These are phyloP conservation scores for Platycercus adscitus DNA, from an alignment of 2,113 vertebrate species.

Conservation along the genomic window DNA sequence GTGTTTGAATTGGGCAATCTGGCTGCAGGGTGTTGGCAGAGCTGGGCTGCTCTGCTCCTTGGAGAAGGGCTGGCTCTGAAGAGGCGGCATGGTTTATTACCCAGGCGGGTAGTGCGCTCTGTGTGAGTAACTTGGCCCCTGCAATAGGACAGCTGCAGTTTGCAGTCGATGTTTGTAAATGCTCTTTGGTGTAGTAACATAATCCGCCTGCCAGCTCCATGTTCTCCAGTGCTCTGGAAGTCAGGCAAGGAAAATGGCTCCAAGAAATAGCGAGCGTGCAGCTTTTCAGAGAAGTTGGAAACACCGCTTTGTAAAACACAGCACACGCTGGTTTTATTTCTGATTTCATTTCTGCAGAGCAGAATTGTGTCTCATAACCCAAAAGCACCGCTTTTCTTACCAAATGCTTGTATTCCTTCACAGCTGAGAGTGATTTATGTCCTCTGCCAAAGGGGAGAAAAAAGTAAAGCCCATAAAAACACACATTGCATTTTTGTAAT, in stretches of 20 bases:
- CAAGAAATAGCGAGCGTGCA: not conserved
- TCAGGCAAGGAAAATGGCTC: conserved; percentile 43
- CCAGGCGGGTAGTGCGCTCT: fast-evolving
- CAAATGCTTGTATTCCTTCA: not conserved
- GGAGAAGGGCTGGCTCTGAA: not conserved
- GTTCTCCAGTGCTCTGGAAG: not conserved
- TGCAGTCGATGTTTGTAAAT: not conserved
- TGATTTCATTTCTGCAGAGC: not conserved
- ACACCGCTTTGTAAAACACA: not conserved
- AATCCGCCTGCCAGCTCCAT: conserved; percentile 27
- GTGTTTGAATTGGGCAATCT: not conserved
- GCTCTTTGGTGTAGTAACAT: not conserved
- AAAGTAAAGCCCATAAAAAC: not conserved
- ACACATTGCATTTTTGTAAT: not conserved
- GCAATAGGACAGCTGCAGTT: not conserved
- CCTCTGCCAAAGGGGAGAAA: not conserved
- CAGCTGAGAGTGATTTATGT: not conserved
- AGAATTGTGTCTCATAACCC: not conserved
- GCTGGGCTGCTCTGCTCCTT: not conserved
- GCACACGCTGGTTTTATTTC: not conserved
- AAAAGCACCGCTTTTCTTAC: not conserved
- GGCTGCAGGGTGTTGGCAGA: not conserved
- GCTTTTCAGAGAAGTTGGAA: not conserved
- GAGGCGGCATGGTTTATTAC: not conserved
- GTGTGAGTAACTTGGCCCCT: not conserved